A percentile compares a stretch with the other conserved stretches of the same genome.
Conservation (phyloP, 2,888 invertebrate genomes). For the Laspeyria flexula region DNA sequence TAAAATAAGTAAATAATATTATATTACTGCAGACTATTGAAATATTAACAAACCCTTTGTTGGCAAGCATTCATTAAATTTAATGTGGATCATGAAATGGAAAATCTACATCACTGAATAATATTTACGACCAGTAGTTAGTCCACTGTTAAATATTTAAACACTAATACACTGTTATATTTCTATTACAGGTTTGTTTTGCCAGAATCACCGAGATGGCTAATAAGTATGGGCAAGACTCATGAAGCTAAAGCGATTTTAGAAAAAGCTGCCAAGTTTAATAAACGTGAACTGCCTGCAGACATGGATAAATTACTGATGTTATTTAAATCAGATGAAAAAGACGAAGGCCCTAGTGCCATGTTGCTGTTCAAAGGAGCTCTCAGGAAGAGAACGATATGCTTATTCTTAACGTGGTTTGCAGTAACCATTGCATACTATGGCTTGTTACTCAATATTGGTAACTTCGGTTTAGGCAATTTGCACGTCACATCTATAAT, state of each 20-base stretch:
- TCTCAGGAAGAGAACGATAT: slow-evolving; percentile 89
- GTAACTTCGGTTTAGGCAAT: slow-evolving; percentile 91
- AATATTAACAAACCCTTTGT: not conserved
- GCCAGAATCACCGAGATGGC: slow-evolving; percentile 93
- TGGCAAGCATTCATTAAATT: not conserved
- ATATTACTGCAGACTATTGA: not conserved
- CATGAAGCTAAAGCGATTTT: slow-evolving; percentile 89
- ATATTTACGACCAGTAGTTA: not conserved
- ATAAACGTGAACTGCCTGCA: slow-evolving; percentile 87
- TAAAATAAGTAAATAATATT: not conserved
- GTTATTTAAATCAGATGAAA: slow-evolving; percentile 75
- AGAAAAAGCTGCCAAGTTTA: slow-evolving; percentile 88
- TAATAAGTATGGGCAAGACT: slow-evolving; percentile 90
- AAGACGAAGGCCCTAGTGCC: slow-evolving; percentile 83
- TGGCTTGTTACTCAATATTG: slow-evolving; percentile 90
- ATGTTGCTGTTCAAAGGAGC: slow-evolving; percentile 88
- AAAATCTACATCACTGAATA: not conserved
- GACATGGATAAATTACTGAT: slow-evolving; percentile 90
- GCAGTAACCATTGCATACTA: slow-evolving; percentile 92
- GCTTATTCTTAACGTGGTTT: slow-evolving; percentile 91
- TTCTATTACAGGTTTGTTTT: slow-evolving; percentile 88
- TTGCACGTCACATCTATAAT: slow-evolving; percentile 91
- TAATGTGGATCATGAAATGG: not conserved
- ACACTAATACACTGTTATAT: not conserved
- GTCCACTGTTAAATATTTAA: not conserved